A percentile compares a stretch with the other conserved stretches of the same genome.
These are phyloP conservation scores for Vanessa cardui DNA, from an alignment of 2,888 invertebrate genomes.

Conservation along the genomic window DNA sequence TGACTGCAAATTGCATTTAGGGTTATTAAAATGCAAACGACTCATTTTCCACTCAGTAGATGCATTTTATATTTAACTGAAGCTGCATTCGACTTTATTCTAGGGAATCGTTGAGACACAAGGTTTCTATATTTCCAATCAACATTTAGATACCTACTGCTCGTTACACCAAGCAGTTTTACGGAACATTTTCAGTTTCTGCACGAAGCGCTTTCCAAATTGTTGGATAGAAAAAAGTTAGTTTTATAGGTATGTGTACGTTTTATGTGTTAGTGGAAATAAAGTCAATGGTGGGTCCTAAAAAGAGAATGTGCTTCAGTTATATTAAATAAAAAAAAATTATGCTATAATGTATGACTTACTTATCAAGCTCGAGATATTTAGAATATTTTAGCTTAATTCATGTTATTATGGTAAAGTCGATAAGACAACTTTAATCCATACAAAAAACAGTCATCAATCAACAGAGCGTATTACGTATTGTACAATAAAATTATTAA, in stretches of 20 bases:
- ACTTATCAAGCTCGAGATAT: too few relatives aligned
- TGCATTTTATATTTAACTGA: slow-evolving; percentile 21
- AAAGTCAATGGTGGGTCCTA: too few relatives aligned
- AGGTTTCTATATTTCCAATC: slow-evolving; percentile 2
- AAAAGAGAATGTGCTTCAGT: too few relatives aligned
- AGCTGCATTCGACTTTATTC: slow-evolving; percentile 5
- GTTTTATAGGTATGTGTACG: neutral
- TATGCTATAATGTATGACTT: too few relatives aligned
- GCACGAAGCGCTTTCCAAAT: neutral
- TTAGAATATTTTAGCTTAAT: too few relatives aligned
- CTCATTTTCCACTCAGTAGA: slow-evolving; percentile 16
- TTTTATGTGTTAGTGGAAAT: neutral
- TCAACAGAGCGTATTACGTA: too few relatives aligned
- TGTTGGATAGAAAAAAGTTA: neutral
- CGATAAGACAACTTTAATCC: too few relatives aligned
- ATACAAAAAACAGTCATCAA: too few relatives aligned
- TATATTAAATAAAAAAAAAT: too few relatives aligned
- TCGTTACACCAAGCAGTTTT: neutral
- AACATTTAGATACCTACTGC: neutral
- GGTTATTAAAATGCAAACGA: slow-evolving; percentile 36
- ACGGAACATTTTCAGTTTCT: neutral
- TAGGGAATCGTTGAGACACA: neutral
- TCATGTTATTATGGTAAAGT: too few relatives aligned
- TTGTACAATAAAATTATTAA: too few relatives aligned
- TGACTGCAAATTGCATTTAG: slow-evolving; percentile 37